Base-by-base conservation (phyloP, 2,113 vertebrate genomes). In the Turdus rufiventris region DNA sequence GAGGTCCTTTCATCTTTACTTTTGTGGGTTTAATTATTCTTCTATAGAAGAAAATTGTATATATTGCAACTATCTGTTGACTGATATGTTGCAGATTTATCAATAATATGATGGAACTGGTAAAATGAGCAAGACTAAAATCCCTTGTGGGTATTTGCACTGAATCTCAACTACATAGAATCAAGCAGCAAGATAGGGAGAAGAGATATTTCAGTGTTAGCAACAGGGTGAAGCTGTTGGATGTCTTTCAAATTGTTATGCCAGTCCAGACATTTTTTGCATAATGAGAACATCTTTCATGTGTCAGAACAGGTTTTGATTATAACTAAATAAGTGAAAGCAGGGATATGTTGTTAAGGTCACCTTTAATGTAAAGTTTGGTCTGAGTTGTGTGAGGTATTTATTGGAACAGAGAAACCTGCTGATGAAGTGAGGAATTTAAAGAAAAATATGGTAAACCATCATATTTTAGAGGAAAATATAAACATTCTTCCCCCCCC, bases 201-300 rank as follows among this genome's bases (percentile, higher is more conserved):
- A 78, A 25, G 25, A 90, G 20, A 13, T 56, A 47, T 53, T 90
- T 54, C 34, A 62, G 26, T 57, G 28, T 11, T 91, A 60, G 33
- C 6, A 5, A 73, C 57, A 48, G 95, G 60, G 61, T 76, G 92
- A 89, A 88, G 79, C 50, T 95, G 47, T 81, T 95, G 82, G 82
- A 80, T 91, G 56, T 68, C 85, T 96, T 97, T 96, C 95, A 97
- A 96, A 97, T 97, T 97, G 96, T 96, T 96, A 97, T 97, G 85
- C 93, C 76, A 88, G 76, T 89, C 92, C 84, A 94, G 86, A 71
- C 75, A 77, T 71, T 96, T 97, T 96, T 96, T 93, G 87, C 91
- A 97, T 97, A 97, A 98, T 97, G 86, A 95, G 94, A 97, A 96
- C 85, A 97, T 97, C 76, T 97, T 98, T 97, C 88, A 97, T 93